Percentiles rank a stretch among this genome's conserved stretches.
These are phyloP conservation scores for Echinometra lucunter DNA, from an alignment of 53 echinoderm and acorn worm species.

Conservation along the genomic window DNA sequence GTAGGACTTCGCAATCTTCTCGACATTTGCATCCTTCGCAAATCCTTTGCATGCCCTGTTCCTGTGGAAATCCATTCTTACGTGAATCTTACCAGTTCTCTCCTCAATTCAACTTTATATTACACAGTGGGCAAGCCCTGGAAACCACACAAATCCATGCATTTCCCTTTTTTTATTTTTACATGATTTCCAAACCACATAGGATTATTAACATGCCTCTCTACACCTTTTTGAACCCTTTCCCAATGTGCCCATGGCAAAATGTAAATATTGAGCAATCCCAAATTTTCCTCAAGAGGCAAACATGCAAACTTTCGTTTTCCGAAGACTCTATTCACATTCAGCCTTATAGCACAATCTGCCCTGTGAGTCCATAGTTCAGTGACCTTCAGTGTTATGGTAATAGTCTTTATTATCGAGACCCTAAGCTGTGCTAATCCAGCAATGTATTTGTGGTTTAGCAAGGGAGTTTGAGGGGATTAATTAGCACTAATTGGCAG, in stretches of 20 bases:
- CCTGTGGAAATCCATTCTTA: too few species aligned
- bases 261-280: constrained; percentile 57
- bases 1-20: too few species aligned
- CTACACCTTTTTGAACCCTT: constrained; percentile 5
- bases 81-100: too few species aligned
- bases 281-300: neutral
- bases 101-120: too few species aligned
- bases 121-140: too few species aligned
- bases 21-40: too few species aligned
- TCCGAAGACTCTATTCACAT: too few species aligned
- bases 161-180: neutral
- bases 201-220: constrained; percentile 15
- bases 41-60: too few species aligned
- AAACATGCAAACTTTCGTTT: constrained; percentile 44
- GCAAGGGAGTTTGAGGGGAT: neutral
- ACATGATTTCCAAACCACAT: neutral
- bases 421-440: neutral
- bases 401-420: neutral
- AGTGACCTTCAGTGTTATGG: constrained; percentile 38
- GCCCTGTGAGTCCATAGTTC: constrained; percentile 28
- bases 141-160: neutral
- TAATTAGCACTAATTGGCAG: too few species aligned
- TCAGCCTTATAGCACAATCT: too few species aligned
- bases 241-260: neutral
- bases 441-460: neutral